phyloP scores from a whole-genome alignment of 1,140 invertebrate genomes.

The Drosophila novamexicana region DNA sequence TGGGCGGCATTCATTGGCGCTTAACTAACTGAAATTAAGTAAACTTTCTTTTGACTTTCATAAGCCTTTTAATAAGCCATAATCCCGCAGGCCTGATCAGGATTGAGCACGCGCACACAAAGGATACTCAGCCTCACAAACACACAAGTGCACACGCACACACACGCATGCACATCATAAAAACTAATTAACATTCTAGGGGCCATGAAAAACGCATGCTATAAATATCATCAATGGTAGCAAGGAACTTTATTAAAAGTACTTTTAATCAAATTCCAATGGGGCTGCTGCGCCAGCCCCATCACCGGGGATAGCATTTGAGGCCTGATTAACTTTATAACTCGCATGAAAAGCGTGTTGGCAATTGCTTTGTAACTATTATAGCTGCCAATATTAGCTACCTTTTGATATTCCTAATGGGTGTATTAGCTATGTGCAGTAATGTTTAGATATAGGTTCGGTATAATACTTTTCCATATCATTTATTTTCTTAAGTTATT shows the following conservation, averaged over 20 bases:
- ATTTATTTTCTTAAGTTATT: too few species aligned
- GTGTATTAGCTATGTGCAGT: background rate
- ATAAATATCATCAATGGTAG: conserved; percentile 79
- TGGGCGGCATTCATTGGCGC: conserved; percentile 77
- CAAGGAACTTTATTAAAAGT: conserved; percentile 80
- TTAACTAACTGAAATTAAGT: conserved; percentile 83
- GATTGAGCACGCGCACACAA: conserved; percentile 50
- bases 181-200: conserved; percentile 79
- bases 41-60: conserved; percentile 83
- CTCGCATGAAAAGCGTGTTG: conserved; percentile 37
- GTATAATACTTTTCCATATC: too few species aligned
- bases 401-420: background rate
- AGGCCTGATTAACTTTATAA: conserved; percentile 63
- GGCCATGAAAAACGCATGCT: conserved; percentile 62
- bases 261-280: conserved; percentile 68
- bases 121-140: conserved; percentile 23
- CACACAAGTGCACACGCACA: conserved; percentile 26
- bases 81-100: conserved; percentile 72
- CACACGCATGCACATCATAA: conserved; percentile 62
- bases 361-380: conserved; percentile 24
- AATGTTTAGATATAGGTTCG: too few species aligned
- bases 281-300: conserved; percentile 13
- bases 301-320: conserved; percentile 47
- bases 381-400: conserved; percentile 15
- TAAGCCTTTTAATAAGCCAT: conserved; percentile 82